These are phyloP conservation scores for Plectropomus leopardus DNA, from an alignment of 2,113 vertebrate species.

Conservation along the genomic window DNA sequence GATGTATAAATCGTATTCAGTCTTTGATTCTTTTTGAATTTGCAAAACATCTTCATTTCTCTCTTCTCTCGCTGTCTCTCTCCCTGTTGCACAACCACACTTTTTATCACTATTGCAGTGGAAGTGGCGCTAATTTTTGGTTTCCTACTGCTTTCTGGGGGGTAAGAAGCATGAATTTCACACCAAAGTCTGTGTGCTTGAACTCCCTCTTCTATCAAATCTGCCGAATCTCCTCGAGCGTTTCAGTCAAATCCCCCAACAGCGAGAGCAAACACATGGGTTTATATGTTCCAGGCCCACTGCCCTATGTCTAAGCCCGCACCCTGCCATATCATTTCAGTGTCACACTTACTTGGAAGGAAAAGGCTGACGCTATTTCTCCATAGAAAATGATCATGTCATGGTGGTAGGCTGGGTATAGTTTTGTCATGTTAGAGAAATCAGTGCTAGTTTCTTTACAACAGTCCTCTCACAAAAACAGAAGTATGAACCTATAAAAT, in stretches of 20 bases:
- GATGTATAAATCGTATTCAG: neutral
- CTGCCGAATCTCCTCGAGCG: slow-evolving; percentile 33
- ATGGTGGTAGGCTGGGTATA: neutral
- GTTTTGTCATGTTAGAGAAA: slow-evolving; percentile 1
- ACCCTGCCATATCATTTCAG: slow-evolving; percentile 26
- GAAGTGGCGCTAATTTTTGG: slow-evolving; percentile 40
- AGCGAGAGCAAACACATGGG: slow-evolving; percentile 49
- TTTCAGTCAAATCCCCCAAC: slow-evolving; percentile 46
- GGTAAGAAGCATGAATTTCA: slow-evolving; percentile 28
- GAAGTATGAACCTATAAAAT: neutral
- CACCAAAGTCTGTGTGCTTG: slow-evolving; percentile 31
- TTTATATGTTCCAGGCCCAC: slow-evolving; percentile 38
- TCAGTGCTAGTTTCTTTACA: neutral
- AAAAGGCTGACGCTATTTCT: neutral
- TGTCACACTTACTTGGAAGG: slow-evolving; percentile 37
- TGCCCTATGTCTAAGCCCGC: slow-evolving; percentile 11
- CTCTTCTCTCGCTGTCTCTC: neutral
- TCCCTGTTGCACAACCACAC: slow-evolving; percentile 26
- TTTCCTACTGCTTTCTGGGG: slow-evolving; percentile 5
- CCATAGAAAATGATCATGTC: neutral
- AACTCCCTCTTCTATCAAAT: slow-evolving; percentile 47
- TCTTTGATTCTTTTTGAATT: slow-evolving; percentile 15
- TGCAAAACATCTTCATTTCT: neutral
- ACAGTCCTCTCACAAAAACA: neutral
- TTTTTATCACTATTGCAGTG: slow-evolving; percentile 4